Evolutionary conservation across 2,113 vertebrate genomes (phyloP).

Genomic region (Carassius carassius): DNA sequence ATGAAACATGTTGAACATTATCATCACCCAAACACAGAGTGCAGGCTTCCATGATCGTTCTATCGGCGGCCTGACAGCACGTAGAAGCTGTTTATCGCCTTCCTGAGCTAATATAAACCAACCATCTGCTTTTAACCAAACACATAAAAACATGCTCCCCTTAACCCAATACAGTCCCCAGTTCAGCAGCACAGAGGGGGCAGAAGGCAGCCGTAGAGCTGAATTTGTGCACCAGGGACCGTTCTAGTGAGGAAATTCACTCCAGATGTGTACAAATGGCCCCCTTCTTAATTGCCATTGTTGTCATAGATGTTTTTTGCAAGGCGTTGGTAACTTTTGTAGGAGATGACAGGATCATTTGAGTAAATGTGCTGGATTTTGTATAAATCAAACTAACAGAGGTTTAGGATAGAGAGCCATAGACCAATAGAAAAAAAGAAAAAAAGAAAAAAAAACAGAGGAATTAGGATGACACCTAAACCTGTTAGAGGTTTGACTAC

Average conservation of each 20-base stretch:
- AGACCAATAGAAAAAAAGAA: background rate
- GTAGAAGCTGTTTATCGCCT: constrained; percentile 57
- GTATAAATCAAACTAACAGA: background rate
- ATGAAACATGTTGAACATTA: background rate
- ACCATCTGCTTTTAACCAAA: constrained; percentile 66
- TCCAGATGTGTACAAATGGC: constrained; percentile 77
- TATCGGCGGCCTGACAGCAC: constrained; percentile 37
- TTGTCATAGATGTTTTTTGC: constrained; percentile 51
- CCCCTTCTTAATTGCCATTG: constrained; percentile 66
- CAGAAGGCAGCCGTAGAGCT: constrained; percentile 39
- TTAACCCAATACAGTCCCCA: constrained; percentile 43
- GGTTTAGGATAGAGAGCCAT: background rate
- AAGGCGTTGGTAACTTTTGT: background rate
- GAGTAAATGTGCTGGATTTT: background rate
- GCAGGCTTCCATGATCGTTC: constrained; percentile 8
- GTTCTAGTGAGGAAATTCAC: constrained; percentile 68
- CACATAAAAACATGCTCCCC: constrained; percentile 60
- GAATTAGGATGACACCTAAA: constrained; percentile 57
- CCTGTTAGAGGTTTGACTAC: constrained; percentile 57
- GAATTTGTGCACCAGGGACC: constrained; percentile 39
- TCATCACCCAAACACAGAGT: too few relatives aligned
- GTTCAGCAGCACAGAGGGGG: constrained; percentile 16
- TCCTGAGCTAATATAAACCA: constrained; percentile 62
- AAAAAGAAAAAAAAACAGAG: background rate
- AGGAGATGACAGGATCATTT: background rate